Evolutionary conservation across 2,888 invertebrate species (phyloP).

Genomic region (Hirtodrosophila histrioides): DNA sequence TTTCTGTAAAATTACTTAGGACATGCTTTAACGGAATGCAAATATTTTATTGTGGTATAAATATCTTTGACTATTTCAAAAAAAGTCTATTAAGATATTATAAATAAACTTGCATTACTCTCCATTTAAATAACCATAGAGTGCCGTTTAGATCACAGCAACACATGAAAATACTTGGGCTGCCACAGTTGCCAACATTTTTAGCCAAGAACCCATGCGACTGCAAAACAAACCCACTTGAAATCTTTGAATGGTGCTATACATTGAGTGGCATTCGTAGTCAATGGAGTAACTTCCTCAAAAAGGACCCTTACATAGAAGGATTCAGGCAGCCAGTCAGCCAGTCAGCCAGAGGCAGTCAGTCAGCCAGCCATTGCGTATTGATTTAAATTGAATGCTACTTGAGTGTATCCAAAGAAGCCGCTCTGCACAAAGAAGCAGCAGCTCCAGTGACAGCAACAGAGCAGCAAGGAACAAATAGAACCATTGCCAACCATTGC

Average conservation of each 20-base stretch:
- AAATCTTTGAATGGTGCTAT: constrained; percentile 56
- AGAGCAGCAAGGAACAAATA: constrained; percentile 34
- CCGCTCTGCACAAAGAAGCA: not conserved
- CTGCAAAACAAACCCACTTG: constrained; percentile 68
- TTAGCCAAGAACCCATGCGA: constrained; percentile 49
- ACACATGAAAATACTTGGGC: constrained; percentile 16
- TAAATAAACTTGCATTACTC: no score
- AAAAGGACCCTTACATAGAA: constrained; percentile 16
- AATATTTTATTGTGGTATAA: no score
- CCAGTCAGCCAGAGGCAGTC: constrained; percentile 6
- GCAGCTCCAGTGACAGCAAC: constrained; percentile 19
- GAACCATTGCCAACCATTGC: constrained; percentile 17
- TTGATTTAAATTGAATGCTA: constrained; percentile 73
- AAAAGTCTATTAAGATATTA: no score
- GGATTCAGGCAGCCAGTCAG: not conserved
- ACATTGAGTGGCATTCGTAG: constrained; percentile 58
- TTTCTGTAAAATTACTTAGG: no score
- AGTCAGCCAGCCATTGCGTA: constrained; percentile 34
- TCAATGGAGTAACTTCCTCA: constrained; percentile 53
- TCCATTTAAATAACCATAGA: not conserved
- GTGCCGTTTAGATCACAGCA: constrained; percentile 4
- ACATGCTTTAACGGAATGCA: no score
- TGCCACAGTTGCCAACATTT: constrained; percentile 26
- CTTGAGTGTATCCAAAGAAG: constrained; percentile 32
- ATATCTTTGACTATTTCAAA: no score